Evolutionary conservation across 2,113 vertebrate species (phyloP).

Genomic region (Neogobius melanostomus): DNA sequence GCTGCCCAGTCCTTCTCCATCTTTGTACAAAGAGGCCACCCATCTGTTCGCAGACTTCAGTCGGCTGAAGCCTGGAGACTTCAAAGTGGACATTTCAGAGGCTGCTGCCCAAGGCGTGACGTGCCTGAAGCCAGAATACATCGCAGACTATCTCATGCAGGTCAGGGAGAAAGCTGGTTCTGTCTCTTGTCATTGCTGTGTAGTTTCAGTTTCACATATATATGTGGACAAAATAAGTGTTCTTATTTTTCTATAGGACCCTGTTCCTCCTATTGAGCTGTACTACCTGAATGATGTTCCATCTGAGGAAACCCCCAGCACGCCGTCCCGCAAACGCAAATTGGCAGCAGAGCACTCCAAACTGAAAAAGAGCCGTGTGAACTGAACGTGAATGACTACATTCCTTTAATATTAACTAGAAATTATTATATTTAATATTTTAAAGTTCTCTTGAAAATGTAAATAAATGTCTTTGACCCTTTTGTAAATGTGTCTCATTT

Average conservation of each 20-base stretch:
- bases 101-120: constrained; percentile 82
- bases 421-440: constrained; percentile 41
- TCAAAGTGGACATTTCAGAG: constrained; percentile 78
- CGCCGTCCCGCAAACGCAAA: constrained; percentile 88
- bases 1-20: constrained; percentile 77
- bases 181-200: background rate
- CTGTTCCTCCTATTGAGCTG: constrained; percentile 78
- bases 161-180: constrained; percentile 60
- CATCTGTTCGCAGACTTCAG: constrained; percentile 93
- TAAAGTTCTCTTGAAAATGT: background rate
- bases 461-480: constrained; percentile 2
- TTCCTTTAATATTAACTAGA: background rate
- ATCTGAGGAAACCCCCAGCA: constrained; percentile 52
- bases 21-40: constrained; percentile 84
- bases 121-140: constrained; percentile 93
- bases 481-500: background rate
- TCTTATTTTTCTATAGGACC: constrained; percentile 75
- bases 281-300: constrained; percentile 80
- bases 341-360: constrained; percentile 66
- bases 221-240: background rate
- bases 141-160: constrained; percentile 96
- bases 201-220: background rate
- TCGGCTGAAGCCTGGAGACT: constrained; percentile 85
- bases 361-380: constrained; percentile 80
- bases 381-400: constrained; percentile 55